Percentiles rank a stretch among this genome's conserved stretches.
These are phyloP conservation scores for Dryas iulia DNA, from an alignment of 1,140 invertebrate species.

Conservation along the genomic window DNA sequence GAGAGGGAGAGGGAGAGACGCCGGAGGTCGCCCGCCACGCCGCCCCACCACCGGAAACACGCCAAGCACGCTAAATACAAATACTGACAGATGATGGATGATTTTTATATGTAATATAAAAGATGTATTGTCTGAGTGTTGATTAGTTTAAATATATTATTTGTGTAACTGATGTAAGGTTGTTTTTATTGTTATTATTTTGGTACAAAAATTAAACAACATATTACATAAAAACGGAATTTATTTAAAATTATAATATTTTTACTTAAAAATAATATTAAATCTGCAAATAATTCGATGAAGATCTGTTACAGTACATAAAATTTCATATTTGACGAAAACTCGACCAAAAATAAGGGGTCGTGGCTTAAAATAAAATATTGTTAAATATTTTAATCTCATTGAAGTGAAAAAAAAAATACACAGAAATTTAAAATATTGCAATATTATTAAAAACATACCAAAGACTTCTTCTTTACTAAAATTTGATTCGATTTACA, in stretches of 20 bases:
- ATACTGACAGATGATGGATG: conserved; percentile 43
- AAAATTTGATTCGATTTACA: neutral
- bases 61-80: conserved; percentile 67
- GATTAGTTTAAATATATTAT: neutral
- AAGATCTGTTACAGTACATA: neutral
- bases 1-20: conserved; percentile 56
- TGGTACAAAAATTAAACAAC: conserved; percentile 12
- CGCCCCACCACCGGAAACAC: conserved; percentile 65
- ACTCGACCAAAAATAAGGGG: neutral
- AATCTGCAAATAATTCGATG: conserved; percentile 12
- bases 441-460: neutral
- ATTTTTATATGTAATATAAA: conserved; percentile 2
- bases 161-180: neutral
- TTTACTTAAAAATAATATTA: conserved; percentile 16
- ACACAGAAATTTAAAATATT: neutral
- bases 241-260: conserved; percentile 18
- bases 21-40: conserved; percentile 61
- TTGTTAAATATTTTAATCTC: neutral
- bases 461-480: neutral
- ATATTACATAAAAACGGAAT: conserved; percentile 20
- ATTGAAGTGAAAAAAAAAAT: neutral
- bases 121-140: conserved; percentile 1
- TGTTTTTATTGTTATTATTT: no score
- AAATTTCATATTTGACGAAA: neutral
- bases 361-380: neutral